Evolutionary conservation across 2,797 vertebrate genomes (phyloP), one percentile per base, ranked within the genome.

Genomic region (Petrocephalus sullivani): DNA sequence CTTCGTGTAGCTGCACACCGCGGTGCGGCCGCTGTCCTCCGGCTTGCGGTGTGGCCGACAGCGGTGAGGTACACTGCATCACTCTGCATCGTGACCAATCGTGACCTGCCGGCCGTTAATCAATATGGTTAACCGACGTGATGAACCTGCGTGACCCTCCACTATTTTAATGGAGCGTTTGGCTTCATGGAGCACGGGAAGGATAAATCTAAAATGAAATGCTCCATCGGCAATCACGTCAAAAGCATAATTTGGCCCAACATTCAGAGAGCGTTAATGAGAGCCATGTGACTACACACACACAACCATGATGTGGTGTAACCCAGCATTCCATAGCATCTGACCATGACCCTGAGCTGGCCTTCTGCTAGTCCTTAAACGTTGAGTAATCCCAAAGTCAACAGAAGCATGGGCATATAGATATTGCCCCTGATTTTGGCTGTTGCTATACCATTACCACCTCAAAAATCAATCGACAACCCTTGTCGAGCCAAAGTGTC

Each of bases 201-300:
- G 91, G 91, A 94, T 93, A 92, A 94, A 93, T 92, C 91, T 91
- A 90, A 89, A 89, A 2, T 90, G 91, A 92, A 95, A 95, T 95
- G 92, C 91, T 93, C 89, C 91, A 91, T 71, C 64, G 10, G 92
- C 90, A 90, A 93, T 91, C 90, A 91, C 93, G 92, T 28, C 89
- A 89, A 89, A 91, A 91, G 93, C 93, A 93, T 94, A 93, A 94
- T 95, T 93, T 90, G 90, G 90, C 53, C 93, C 94, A 94, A 94
- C 94, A 95, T 93, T 94, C 94, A 95, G 94, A 90, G 92, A 87
- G 93, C 94, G 95, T 95, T 95, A 95, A 95, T 95, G 93, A 92
- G 93, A 95, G 92, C 92, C 94, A 95, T 93, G 92, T 51, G 82
- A 64, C 33, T 60, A 21, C 21, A 49, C 23, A 67, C 81, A 85